A percentile compares a stretch with the other conserved stretches of the same genome.
phyloP scores from a whole-genome alignment of 2,113 vertebrate species.

The Porphyrio hochstetteri region DNA sequence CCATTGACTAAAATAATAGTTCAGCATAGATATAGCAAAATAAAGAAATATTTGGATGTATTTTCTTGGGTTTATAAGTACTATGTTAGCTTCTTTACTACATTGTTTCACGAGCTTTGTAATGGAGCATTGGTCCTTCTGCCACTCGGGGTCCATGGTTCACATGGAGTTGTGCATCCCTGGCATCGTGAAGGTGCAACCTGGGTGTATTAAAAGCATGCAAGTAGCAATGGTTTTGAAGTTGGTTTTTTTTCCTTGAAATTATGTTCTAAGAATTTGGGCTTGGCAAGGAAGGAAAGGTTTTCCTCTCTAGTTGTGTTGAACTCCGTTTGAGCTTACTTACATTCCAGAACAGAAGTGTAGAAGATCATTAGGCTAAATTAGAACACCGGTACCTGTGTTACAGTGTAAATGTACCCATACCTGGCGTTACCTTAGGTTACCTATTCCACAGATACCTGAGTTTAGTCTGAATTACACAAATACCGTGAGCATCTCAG shows the following conservation, averaged over 20 bases:
- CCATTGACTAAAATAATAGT: background rate
- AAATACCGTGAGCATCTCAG: accelerated
- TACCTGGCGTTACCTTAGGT: background rate
- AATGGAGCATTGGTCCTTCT: background rate
- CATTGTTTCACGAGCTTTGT: background rate
- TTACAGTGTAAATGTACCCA: background rate
- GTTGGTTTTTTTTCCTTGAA: background rate
- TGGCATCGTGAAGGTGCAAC: background rate
- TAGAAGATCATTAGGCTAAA: background rate
- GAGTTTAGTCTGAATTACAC: background rate
- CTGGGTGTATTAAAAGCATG: background rate
- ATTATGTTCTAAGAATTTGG: background rate
- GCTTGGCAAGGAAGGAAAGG: background rate
- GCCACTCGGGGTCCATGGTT: background rate
- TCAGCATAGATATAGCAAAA: background rate
- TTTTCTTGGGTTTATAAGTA: background rate
- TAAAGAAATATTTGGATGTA: background rate
- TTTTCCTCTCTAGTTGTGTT: background rate
- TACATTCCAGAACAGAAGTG: background rate
- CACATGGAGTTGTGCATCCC: no score
- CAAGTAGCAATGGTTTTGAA: background rate
- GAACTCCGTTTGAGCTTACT: background rate
- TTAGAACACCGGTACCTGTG: background rate
- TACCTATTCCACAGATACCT: background rate
- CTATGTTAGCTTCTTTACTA: background rate